Conservation (phyloP, 2,113 vertebrate genomes). For the Anolis sagrei region DNA sequence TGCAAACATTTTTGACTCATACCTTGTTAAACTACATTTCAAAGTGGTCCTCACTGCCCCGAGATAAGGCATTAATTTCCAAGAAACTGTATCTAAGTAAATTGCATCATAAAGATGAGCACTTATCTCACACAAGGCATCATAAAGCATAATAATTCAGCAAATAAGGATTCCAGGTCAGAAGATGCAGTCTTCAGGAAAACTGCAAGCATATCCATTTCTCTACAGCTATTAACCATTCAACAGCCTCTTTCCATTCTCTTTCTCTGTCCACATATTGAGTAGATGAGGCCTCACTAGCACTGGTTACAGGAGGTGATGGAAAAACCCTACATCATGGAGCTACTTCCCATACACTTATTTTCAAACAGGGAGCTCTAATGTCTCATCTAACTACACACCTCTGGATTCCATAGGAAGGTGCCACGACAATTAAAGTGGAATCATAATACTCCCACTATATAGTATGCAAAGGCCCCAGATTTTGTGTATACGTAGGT, state of each 20-base stretch:
- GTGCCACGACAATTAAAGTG: too few relatives aligned
- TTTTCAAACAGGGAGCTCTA: too few relatives aligned
- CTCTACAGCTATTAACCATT: too few relatives aligned
- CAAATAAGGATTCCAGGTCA: neutral
- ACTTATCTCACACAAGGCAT: conserved; percentile 43
- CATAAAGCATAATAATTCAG: conserved; percentile 2
- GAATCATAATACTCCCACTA: too few relatives aligned
- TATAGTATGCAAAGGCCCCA: too few relatives aligned
- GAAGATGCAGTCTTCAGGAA: neutral
- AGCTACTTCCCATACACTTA: too few relatives aligned
- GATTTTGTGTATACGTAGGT: too few relatives aligned
- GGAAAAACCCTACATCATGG: neutral
- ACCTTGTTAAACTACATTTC: conserved; percentile 3
- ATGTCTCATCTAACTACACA: too few relatives aligned
- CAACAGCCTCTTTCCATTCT: neutral
- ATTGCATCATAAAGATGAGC: conserved; percentile 42
- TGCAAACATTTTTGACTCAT: neutral
- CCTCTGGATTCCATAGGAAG: too few relatives aligned
- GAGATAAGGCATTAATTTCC: neutral
- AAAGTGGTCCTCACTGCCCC: conserved; percentile 32
- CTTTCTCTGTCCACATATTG: too few relatives aligned
- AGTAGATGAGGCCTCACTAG: neutral
- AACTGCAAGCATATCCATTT: neutral
- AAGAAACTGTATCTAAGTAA: conserved; percentile 43
- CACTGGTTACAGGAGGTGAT: neutral